Evolutionary conservation across 2,113 vertebrate species (phyloP).

Genomic region (Scomber japonicus): DNA sequence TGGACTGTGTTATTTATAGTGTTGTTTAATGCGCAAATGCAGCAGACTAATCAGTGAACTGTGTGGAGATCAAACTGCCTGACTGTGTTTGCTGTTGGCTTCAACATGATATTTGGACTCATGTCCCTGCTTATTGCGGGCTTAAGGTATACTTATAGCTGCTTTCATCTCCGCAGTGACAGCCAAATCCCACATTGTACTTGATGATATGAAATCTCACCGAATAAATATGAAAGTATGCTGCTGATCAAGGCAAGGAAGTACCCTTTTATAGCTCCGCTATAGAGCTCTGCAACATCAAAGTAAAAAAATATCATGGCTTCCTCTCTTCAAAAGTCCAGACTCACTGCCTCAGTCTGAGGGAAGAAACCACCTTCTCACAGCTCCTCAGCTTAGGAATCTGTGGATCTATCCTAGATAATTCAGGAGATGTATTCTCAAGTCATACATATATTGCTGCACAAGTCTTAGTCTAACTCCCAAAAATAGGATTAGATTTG

Average conservation of each 20-base stretch:
- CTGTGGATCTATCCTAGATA: slow-evolving; percentile 53
- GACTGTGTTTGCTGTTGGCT: not conserved
- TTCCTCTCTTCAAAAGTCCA: slow-evolving; percentile 62
- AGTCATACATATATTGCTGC: slow-evolving; percentile 57
- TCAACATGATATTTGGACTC: slow-evolving; percentile 8
- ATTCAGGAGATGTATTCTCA: slow-evolving; percentile 65
- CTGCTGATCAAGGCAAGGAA: slow-evolving; percentile 66
- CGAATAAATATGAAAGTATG: slow-evolving; percentile 61
- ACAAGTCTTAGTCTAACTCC: slow-evolving; percentile 37
- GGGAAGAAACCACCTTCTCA: slow-evolving; percentile 72
- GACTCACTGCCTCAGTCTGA: slow-evolving; percentile 48
- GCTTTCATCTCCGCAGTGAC: slow-evolving; percentile 44
- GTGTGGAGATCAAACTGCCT: not conserved
- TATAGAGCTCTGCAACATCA: slow-evolving; percentile 62
- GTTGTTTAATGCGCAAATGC: not conserved
- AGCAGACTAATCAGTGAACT: slow-evolving; percentile 2
- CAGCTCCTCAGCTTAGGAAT: slow-evolving; percentile 49
- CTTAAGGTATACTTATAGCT: slow-evolving; percentile 22
- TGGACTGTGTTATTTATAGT: not conserved
- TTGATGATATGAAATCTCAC: slow-evolving; percentile 56
- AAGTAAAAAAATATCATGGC: slow-evolving; percentile 55
- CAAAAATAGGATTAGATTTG: slow-evolving; percentile 57
- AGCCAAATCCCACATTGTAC: slow-evolving; percentile 44
- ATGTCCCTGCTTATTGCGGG: slow-evolving; percentile 1
- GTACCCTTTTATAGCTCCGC: slow-evolving; percentile 47